Conservation (phyloP, 2,113 vertebrate genomes). For the Turnix velox region DNA sequence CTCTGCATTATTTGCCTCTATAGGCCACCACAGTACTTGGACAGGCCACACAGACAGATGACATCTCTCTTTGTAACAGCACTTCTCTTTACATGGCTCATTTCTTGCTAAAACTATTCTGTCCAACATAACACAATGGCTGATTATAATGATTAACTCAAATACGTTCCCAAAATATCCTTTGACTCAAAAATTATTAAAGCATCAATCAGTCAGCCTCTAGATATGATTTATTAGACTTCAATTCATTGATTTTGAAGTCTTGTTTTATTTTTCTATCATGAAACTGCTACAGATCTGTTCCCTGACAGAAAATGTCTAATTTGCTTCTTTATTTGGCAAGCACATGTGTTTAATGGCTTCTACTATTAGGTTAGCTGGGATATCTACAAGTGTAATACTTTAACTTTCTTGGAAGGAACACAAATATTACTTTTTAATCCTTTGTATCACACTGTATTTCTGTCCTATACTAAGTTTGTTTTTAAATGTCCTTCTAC, state of each 20-base stretch:
- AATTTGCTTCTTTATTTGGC: neutral
- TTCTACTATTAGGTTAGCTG: neutral
- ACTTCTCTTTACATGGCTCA: neutral
- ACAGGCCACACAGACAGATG: neutral
- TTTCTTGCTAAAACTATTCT: neutral
- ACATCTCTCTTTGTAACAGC: neutral
- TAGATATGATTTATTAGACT: slow-evolving; percentile 24
- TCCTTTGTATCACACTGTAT: neutral
- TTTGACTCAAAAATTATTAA: neutral
- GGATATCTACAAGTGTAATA: neutral
- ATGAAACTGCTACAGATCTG: neutral
- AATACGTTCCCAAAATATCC: neutral
- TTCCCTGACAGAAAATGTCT: neutral
- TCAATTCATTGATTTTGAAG: neutral
- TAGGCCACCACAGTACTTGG: neutral
- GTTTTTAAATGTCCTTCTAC: neutral
- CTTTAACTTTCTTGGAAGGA: neutral
- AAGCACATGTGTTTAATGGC: neutral
- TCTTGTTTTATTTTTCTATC: neutral
- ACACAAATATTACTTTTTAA: neutral
- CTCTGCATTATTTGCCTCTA: rapidly evolving
- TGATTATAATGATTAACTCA: slow-evolving; percentile 13
- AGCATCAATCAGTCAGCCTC: neutral
- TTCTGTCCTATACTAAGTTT: neutral
- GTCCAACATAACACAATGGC: neutral